Evolutionary conservation across 1,140 invertebrate species (phyloP), one percentile per base, ranked within the genome.

Genomic region (Heliconius melpomene): DNA sequence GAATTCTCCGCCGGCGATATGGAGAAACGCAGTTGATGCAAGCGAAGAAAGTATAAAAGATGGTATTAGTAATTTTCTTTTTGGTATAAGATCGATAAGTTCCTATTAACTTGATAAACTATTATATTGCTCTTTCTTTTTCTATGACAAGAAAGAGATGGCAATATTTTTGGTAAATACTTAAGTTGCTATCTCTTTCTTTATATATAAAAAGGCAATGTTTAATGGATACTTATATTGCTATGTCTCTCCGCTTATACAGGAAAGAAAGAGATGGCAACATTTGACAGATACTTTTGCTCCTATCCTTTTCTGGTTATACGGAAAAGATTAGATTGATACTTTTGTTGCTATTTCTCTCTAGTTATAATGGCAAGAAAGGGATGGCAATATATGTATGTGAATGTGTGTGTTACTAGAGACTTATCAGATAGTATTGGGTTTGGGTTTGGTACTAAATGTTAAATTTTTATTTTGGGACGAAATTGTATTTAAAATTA

Each of bases 1-100:
- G 36, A 75, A 38, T 52, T 71, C 23, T 78, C 82, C 23, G 75
- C 81, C 72, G 74, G 82, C 2, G 82, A 81, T 78, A 50, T 72
- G 23, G 82, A 85, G 72, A 87, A 88, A 77, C 80, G 80, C 85
- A 89, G 89, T 79, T 84, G 84, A 83, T 84, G 84, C 73, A 78
- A 66, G 50, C 74, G 82, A 36, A 72, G 82, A n/a, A 66, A 52
- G 32, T 26, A 73, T 57, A 57, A 72, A 36, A n/a, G 60, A 29
- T 26, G 60, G 60, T 66, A 66, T 66, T 66, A 66, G 60, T 66
- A 11, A 26, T 66, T 66, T 26, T 26, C 11, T 66, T 66, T 13
- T 57, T 18, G 50, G 54, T 57, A 11, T 29, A 66, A 26, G 60
- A 26, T 66, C 23, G 60, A 66, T 66, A 66, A 66, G 60, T 66